Conservation (phyloP, 2,888 invertebrate genomes). For the Pollenia labialis region DNA sequence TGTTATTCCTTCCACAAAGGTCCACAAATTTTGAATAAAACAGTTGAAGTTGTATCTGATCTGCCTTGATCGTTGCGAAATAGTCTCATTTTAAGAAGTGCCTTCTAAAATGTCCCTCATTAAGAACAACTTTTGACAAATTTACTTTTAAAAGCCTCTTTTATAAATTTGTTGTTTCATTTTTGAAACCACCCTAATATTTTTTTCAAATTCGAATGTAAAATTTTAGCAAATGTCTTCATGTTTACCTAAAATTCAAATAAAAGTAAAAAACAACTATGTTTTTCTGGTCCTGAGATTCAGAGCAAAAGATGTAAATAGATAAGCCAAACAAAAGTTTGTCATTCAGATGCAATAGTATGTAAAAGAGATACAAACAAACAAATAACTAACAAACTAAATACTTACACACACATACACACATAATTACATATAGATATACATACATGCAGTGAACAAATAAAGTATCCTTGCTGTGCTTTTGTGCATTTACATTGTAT, state of each 20-base stretch:
- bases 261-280: conserved; percentile 35
- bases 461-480: neutral
- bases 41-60: too few species aligned
- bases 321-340: conserved; percentile 69
- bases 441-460: neutral
- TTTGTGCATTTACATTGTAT: neutral
- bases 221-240: conserved; percentile 60
- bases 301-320: conserved; percentile 69
- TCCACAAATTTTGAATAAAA: too few species aligned
- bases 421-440: neutral
- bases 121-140: too few species aligned
- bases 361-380: conserved; percentile 72
- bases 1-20: too few species aligned
- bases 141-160: too few species aligned
- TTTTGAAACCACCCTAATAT: conserved; percentile 1
- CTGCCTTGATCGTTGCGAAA: too few species aligned
- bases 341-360: conserved; percentile 58
- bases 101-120: too few species aligned
- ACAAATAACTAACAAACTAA: conserved; percentile 51
- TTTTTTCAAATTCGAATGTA: neutral
- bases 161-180: neutral
- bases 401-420: neutral
- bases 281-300: conserved; percentile 43
- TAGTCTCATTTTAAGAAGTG: too few species aligned
- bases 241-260: conserved; percentile 61